These are phyloP conservation scores for Phania funesta DNA, from an alignment of 2,888 invertebrate genomes.

Conservation along the genomic window DNA sequence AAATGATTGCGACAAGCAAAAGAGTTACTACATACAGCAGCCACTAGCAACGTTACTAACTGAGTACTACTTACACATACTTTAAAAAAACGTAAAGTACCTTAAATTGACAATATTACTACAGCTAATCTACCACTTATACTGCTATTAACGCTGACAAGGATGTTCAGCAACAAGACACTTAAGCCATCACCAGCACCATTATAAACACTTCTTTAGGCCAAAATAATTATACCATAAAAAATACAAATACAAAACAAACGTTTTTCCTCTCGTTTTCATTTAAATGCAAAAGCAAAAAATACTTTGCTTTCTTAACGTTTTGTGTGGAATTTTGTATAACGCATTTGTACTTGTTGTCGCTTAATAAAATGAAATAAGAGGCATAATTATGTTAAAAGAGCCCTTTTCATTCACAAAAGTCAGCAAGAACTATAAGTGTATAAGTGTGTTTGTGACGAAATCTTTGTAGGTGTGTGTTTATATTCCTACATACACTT, in stretches of 20 bases:
- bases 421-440: conserved; percentile 18
- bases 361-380: conserved; percentile 61
- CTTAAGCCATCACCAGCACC: conserved; percentile 57
- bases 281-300: conserved; percentile 29
- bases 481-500: neutral
- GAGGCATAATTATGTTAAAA: conserved; percentile 58
- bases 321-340: conserved; percentile 11
- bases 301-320: neutral
- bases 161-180: conserved; percentile 61
- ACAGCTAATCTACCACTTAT: neutral
- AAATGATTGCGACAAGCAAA: conserved; percentile 24
- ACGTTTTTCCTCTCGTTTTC: conserved; percentile 48
- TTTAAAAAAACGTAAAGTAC: neutral
- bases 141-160: neutral
- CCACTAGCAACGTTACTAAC: neutral
- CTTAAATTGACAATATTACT: neutral
- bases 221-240: conserved; percentile 56
- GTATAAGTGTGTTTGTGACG: neutral
- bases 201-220: conserved; percentile 43
- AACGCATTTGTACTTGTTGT: conserved; percentile 36
- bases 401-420: conserved; percentile 45
- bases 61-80: neutral
- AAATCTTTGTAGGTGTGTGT: neutral
- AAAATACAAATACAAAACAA: conserved; percentile 24
- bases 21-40: conserved; percentile 16